phyloP scores from a whole-genome alignment of 2,888 invertebrate species.

The Silvanus unidentatus region DNA sequence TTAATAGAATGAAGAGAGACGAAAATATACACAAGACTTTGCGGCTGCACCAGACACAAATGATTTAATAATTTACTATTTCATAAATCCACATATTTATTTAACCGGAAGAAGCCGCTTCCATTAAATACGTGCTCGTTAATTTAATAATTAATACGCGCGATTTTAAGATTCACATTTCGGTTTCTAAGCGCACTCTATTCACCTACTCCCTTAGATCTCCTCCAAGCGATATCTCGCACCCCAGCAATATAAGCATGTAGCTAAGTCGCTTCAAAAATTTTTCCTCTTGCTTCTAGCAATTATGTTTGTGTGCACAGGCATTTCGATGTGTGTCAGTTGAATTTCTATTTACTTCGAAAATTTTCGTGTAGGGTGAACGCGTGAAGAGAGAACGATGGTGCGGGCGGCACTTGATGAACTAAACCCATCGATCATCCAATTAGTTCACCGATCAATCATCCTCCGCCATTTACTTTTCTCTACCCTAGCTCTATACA shows the following conservation, averaged over 20 bases:
- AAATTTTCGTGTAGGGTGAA: constrained; percentile 1
- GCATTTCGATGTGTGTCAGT: too few species aligned
- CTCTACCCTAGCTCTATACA: constrained; percentile 37
- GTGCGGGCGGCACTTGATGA: constrained; percentile 43
- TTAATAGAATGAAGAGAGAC: constrained; percentile 39
- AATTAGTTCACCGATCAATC: constrained; percentile 72
- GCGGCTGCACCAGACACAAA: constrained; percentile 41
- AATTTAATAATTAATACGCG: too few species aligned
- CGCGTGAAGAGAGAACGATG: constrained; percentile 25
- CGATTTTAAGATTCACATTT: too few species aligned
- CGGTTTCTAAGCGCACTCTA: too few species aligned
- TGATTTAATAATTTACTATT: constrained; percentile 40
- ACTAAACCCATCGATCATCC: constrained; percentile 68
- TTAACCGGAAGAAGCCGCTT: constrained; percentile 1
- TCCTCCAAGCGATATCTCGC: too few species aligned
- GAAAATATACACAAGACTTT: constrained; percentile 25
- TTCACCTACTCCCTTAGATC: too few species aligned
- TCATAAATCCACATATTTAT: constrained; percentile 25
- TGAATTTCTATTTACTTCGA: background rate
- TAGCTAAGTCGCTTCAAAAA: too few species aligned
- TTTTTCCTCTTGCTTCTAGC: too few species aligned
- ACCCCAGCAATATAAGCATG: too few species aligned
- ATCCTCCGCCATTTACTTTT: constrained; percentile 54
- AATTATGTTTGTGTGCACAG: too few species aligned
- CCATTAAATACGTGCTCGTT: background rate